phyloP scores from a whole-genome alignment of 2,113 vertebrate genomes.

The Rhadina sibilatrix region DNA sequence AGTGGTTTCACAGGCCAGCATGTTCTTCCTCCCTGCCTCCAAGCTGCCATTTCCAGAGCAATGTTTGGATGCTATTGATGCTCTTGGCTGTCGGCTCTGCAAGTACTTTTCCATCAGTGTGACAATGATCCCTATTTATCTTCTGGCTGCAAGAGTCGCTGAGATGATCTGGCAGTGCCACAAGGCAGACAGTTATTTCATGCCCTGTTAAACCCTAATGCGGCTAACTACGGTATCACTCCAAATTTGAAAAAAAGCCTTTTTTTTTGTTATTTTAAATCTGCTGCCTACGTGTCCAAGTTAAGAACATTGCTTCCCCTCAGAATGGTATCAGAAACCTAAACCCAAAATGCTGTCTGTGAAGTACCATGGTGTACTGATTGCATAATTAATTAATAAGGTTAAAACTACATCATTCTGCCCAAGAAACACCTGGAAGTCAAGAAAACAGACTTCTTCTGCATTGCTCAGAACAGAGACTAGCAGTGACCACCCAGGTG shows the following conservation, averaged over 20 bases:
- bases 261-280: constrained; percentile 41
- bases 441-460: not conserved
- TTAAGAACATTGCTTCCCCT: constrained; percentile 28
- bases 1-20: not conserved
- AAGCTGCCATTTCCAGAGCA: not conserved
- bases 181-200: constrained; percentile 91
- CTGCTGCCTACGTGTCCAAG: constrained; percentile 39
- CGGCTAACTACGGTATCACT: constrained; percentile 76
- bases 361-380: not conserved
- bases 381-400: not conserved
- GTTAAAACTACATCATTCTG: not conserved
- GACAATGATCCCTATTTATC: constrained; percentile 80
- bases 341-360: fast-evolving
- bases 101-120: constrained; percentile 50
- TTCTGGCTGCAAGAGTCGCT: constrained; percentile 79
- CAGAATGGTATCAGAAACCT: not conserved
- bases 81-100: constrained; percentile 13
- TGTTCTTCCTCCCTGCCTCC: not conserved
- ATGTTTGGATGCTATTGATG: not conserved
- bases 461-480: not conserved
- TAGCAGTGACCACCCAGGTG: not conserved
- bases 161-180: constrained; percentile 85
- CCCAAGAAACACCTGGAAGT: not conserved
- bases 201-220: constrained; percentile 93
- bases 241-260: constrained; percentile 61